phyloP scores from a whole-genome alignment of 2,797 vertebrate species.

The Scomberomorus guttatus region DNA sequence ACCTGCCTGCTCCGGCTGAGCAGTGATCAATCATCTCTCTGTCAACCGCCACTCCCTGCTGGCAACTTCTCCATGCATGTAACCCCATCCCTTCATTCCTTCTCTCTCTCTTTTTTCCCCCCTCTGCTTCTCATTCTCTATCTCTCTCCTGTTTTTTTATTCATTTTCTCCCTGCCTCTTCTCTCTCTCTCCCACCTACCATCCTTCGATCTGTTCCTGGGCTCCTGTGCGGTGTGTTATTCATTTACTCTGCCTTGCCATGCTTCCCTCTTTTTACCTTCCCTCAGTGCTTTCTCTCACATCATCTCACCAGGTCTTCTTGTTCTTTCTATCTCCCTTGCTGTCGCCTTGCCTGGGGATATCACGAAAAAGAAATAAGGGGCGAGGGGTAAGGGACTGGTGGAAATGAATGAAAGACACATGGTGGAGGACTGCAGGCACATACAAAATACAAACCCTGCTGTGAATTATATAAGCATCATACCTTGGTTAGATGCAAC shows the following conservation, averaged over 20 bases:
- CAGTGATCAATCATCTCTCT: slow-evolving; percentile 81
- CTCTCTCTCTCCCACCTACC: slow-evolving; percentile 47
- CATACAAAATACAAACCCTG: slow-evolving; percentile 30
- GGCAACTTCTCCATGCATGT: slow-evolving; percentile 64
- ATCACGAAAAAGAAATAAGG: slow-evolving; percentile 48
- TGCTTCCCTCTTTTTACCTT: slow-evolving; percentile 43
- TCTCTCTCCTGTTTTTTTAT: slow-evolving; percentile 36
- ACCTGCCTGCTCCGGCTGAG: slow-evolving; percentile 77
- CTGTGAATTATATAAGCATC: slow-evolving; percentile 18
- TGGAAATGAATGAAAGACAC: slow-evolving; percentile 61
- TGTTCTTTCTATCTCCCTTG: slow-evolving; percentile 63
- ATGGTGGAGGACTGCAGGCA: slow-evolving; percentile 27
- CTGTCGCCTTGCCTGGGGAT: slow-evolving; percentile 66
- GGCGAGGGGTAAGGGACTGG: slow-evolving; percentile 58
- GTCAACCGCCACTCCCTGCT: slow-evolving; percentile 74
- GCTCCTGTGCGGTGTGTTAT: slow-evolving; percentile 44
- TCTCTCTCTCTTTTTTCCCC: slow-evolving; percentile 30
- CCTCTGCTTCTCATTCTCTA: slow-evolving; percentile 38
- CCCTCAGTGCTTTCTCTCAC: slow-evolving; percentile 43
- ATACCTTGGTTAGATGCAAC: neutral
- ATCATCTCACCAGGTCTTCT: slow-evolving; percentile 66
- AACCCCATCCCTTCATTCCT: slow-evolving; percentile 24
- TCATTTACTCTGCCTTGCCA: slow-evolving; percentile 59
- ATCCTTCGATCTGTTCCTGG: slow-evolving; percentile 39
- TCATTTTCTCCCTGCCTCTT: slow-evolving; percentile 40